Evolutionary conservation across 2,113 vertebrate species (phyloP), one percentile per base, ranked within the genome.

Genomic region (Hippopotamus amphibius): DNA sequence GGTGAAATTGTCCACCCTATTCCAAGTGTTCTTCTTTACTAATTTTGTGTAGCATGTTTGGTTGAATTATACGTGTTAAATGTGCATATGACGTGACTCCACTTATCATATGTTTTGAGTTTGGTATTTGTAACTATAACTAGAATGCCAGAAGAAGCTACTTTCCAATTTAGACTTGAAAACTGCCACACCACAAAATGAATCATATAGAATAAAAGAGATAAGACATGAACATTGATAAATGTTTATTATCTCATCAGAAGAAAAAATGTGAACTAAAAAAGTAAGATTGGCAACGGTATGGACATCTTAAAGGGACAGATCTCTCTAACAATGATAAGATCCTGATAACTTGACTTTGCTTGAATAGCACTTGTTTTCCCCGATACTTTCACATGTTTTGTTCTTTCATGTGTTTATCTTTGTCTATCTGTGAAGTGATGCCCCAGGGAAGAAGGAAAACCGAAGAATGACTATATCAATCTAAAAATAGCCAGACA

Each of bases 51-150:
- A 65, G 30, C 16, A 66, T n/a, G 26, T n/a, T 68, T 46, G 72
- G 68, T 43, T 81, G 77, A 77, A 94, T 76, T 96, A 94, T 91
- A 91, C 79, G 82, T 96, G 79, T 33, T 83, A 86, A 83, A 76
- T 83, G 68, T 80, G 37, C 61, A 79, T 86, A 50, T 57, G 84
- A 83, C 0, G 2, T 68, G 66, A 63, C 46, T 96, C 57, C 28
- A 53, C 63, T 80, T 95, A 69, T 71, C 69, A 71, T 43, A 24
- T 93, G 88, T 82, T 96, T 94, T 90, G 84, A 97, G 92, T 96
- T 82, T 97, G 50, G 46, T 72, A 59, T 95, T 90, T 92, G 69
- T 66, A 92, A 84, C 87, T 96, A 37, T 93, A 89, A 84, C n/a
- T 82, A 69, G 74, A 95, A 83, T 72, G 63, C 48, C 43, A 92